Conservation (phyloP, 2,888 invertebrate genomes). For the Willowsia nigromaculata region DNA sequence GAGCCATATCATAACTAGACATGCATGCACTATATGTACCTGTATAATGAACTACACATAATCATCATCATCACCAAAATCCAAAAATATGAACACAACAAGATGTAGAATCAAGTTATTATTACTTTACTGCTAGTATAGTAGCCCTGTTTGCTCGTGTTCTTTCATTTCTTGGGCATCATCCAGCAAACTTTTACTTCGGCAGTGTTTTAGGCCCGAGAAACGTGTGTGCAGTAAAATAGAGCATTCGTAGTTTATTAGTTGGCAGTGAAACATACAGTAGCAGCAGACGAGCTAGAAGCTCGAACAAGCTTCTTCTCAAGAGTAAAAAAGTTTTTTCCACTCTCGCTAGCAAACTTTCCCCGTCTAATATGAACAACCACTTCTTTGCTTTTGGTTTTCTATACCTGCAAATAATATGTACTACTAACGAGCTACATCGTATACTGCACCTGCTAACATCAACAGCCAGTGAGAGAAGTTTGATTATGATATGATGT, state of each 20-base stretch:
- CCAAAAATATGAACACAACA: not conserved
- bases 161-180: slow-evolving; percentile 19
- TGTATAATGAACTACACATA: not conserved
- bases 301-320: not conserved
- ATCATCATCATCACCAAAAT: not conserved
- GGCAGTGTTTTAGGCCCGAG: not conserved
- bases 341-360: not conserved
- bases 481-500: not conserved
- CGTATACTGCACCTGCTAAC: not conserved
- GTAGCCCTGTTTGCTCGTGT: not conserved
- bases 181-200: slow-evolving; percentile 36
- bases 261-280: slow-evolving; percentile 5
- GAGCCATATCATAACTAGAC: not conserved
- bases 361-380: not conserved
- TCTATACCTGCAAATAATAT: not conserved
- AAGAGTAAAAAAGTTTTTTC: slow-evolving; percentile 34
- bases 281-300: not conserved
- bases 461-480: not conserved
- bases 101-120: not conserved
- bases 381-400: too few relatives aligned
- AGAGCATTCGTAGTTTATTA: not conserved
- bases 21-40: not conserved
- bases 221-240: not conserved
- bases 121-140: not conserved
- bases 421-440: not conserved